Base-by-base conservation (phyloP, 1,140 invertebrate genomes). In the Periplaneta americana region DNA sequence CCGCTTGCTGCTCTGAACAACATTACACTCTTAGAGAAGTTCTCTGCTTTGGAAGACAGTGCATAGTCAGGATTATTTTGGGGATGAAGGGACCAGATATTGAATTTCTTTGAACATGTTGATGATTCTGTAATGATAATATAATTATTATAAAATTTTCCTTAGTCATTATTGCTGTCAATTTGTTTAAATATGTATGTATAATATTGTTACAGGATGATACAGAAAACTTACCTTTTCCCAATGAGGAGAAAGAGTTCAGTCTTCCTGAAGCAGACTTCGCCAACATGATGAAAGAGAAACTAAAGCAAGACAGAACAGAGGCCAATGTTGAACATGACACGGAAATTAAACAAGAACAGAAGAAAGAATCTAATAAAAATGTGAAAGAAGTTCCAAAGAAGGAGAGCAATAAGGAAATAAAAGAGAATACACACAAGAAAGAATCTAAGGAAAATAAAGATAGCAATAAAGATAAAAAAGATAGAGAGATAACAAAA, bases 161-260 rank as follows among this genome's bases (percentile, higher is more conserved):
- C n/a, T n/a, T n/a, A n/a, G n/a, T n/a, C n/a, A n/a, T n/a, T n/a
- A n/a, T n/a, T n/a, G n/a, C n/a, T n/a, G n/a, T n/a, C n/a, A n/a
- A n/a, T n/a, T n/a, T n/a, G n/a, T n/a, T n/a, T n/a, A n/a, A n/a
- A n/a, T n/a, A n/a, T n/a, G n/a, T n/a, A n/a, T n/a, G n/a, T n/a
- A n/a, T n/a, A 75, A 48, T 83, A 81, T 77, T 80, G 34, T 82
- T 86, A 84, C 83, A 92, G 91, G 94, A 96, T 88, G 95, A 96
- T 84, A 95, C 92, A 83, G 95, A 96, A 88, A 92, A 92, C 76
- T 88, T 95, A 83, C 94, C 94, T 28, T 96, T 96, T 89, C 95
- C 95, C 0, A 94, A 94, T 86, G 91, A 92, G 37, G 92, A 93
- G 85, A 88, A 86, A 37, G 92, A 94, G 74, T 96, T 95, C 87